Conservation (phyloP, 37 sponge, comb jelly and placozoan species). For the Lycopodina hypogea region DNA sequence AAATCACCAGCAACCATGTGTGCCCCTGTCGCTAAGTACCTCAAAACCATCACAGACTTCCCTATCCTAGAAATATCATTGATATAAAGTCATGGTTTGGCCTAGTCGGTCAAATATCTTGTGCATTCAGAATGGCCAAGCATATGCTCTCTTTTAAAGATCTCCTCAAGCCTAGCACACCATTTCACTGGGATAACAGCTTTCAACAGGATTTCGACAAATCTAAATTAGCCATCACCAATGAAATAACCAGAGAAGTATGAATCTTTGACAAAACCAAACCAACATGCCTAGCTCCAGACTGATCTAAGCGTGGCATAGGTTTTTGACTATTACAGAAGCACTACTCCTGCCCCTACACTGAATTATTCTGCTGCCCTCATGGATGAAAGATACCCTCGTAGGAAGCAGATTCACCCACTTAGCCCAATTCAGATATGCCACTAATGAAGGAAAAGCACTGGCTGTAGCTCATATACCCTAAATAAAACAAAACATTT, state of each 20-base stretch:
- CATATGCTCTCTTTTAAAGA: conserved; percentile 1
- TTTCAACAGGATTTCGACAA: conserved; percentile 34
- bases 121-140: conserved; percentile 47
- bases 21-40: conserved; percentile 32
- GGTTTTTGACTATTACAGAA: conserved; percentile 45
- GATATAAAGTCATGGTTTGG: conserved; percentile 50
- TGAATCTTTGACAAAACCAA: conserved; percentile 41
- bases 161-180: neutral
- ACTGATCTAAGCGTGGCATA: conserved; percentile 40
- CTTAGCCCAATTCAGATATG: conserved; percentile 38
- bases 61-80: conserved; percentile 25
- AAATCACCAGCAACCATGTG: conserved; percentile 40
- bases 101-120: conserved; percentile 45
- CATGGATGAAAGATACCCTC: conserved; percentile 45
- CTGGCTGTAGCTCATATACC: conserved; percentile 31
- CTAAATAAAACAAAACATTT: conserved; percentile 44
- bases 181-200: conserved; percentile 1
- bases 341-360: conserved; percentile 44
- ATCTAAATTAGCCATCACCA: conserved; percentile 32
- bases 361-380: conserved; percentile 35
- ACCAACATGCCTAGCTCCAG: conserved; percentile 37
- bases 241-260: conserved; percentile 35
- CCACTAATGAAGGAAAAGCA: conserved; percentile 44
- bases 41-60: no score
- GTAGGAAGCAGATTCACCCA: conserved; percentile 53